Percentiles rank a stretch among this genome's conserved stretches.
These are phyloP conservation scores for Sapayoa aenigma DNA, from an alignment of 2,113 vertebrate genomes.

Conservation along the genomic window DNA sequence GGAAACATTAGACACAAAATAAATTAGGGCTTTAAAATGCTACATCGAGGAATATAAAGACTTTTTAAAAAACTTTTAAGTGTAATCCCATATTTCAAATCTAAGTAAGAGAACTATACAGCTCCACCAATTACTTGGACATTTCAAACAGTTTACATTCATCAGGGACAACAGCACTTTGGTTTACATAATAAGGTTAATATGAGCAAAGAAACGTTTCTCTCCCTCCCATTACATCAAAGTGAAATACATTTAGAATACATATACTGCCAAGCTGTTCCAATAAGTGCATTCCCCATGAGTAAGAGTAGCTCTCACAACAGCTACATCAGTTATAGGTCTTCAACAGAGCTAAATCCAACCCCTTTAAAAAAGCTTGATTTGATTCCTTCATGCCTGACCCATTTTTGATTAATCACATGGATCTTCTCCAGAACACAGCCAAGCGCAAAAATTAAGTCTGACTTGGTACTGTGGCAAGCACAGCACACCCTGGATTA, in stretches of 20 bases:
- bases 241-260: conserved; percentile 39
- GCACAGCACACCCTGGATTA: neutral
- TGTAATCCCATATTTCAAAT: conserved; percentile 26
- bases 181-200: conserved; percentile 53
- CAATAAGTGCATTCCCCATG: conserved; percentile 2
- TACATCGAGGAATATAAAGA: conserved; percentile 37
- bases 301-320: neutral
- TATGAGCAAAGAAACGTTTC: conserved; percentile 32
- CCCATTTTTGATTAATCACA: neutral
- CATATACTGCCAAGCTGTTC: neutral
- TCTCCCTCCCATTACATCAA: conserved; percentile 19
- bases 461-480: neutral
- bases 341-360: neutral
- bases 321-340: neutral
- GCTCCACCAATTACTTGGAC: conserved; percentile 36
- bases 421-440: conserved; percentile 11
- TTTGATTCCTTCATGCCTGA: conserved; percentile 37
- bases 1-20: conserved; percentile 23
- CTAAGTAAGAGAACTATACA: conserved; percentile 17
- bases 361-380: neutral
- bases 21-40: conserved; percentile 46
- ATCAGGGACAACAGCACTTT: conserved; percentile 56
- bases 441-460: neutral
- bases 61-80: neutral
- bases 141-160: conserved; percentile 56